A percentile compares a stretch with the other conserved stretches of the same genome.
These are phyloP conservation scores for Automeris io DNA, from an alignment of 2,888 invertebrate genomes.

Conservation along the genomic window DNA sequence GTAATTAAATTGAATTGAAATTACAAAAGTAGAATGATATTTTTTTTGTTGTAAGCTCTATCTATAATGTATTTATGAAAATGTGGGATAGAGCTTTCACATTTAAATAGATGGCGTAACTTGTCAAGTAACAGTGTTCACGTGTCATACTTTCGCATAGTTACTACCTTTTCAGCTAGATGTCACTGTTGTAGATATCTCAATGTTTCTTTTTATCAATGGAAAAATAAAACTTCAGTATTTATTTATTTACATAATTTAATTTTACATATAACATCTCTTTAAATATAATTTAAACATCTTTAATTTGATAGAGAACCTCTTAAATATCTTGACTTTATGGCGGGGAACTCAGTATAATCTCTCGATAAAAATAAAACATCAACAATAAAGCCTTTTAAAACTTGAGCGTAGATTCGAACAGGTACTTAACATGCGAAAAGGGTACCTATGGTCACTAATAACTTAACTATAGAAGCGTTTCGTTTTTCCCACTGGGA, in stretches of 20 bases:
- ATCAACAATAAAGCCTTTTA: slow-evolving; percentile 71
- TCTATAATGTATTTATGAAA: too few species aligned
- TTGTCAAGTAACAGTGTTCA: background rate
- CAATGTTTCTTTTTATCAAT: background rate
- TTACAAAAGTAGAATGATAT: too few species aligned
- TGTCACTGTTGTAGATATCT: background rate
- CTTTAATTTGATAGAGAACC: slow-evolving; percentile 50
- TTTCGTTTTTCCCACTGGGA: slow-evolving; percentile 69
- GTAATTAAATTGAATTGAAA: too few species aligned
- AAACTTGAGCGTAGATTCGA: slow-evolving; percentile 71
- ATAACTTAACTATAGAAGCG: slow-evolving; percentile 71
- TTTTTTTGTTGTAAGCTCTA: too few species aligned
- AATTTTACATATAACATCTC: slow-evolving; percentile 65
- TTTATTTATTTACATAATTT: slow-evolving; percentile 27
- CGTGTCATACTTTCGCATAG: too few species aligned
- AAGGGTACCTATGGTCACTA: slow-evolving; percentile 64
- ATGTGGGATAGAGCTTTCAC: too few species aligned
- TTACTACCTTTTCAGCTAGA: background rate
- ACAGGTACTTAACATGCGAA: slow-evolving; percentile 63
- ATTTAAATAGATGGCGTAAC: background rate
- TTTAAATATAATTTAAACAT: slow-evolving; percentile 55
- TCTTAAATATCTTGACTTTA: slow-evolving; percentile 47
- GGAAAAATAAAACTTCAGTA: background rate
- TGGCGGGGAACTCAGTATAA: slow-evolving; percentile 66
- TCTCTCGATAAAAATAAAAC: slow-evolving; percentile 63